These are phyloP conservation scores for Chelon labrosus DNA, from an alignment of 2,797 vertebrate genomes.

Conservation along the genomic window DNA sequence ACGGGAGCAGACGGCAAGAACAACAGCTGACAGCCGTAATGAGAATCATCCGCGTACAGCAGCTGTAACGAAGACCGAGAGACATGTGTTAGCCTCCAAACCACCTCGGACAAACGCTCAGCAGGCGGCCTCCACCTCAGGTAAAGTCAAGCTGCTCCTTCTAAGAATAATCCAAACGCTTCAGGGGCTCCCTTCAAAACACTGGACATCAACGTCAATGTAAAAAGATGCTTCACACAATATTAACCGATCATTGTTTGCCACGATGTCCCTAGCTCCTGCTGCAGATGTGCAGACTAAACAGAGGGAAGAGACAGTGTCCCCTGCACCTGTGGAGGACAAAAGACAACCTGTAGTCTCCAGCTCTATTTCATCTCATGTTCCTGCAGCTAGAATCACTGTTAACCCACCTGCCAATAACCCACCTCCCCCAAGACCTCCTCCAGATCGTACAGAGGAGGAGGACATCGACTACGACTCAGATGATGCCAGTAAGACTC, in stretches of 20 bases:
- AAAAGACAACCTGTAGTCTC: slow-evolving; percentile 54
- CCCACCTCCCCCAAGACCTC: slow-evolving; percentile 50
- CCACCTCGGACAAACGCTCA: slow-evolving; percentile 50
- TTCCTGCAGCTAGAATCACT: slow-evolving; percentile 26
- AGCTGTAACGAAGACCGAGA: slow-evolving; percentile 80
- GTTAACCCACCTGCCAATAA: slow-evolving; percentile 63
- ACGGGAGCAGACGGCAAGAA: slow-evolving; percentile 65
- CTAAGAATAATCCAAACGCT: slow-evolving; percentile 74
- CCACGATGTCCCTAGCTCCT: neutral
- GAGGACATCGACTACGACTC: slow-evolving; percentile 94
- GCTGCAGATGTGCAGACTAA: slow-evolving; percentile 26
- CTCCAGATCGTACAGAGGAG: slow-evolving; percentile 70
- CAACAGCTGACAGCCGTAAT: slow-evolving; percentile 59
- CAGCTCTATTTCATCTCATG: slow-evolving; percentile 12
- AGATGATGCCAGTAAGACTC: slow-evolving; percentile 90
- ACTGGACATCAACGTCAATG: neutral
- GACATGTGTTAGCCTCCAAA: slow-evolving; percentile 78
- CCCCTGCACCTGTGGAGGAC: slow-evolving; percentile 71
- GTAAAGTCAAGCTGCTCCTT: slow-evolving; percentile 32
- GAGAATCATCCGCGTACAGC: slow-evolving; percentile 65
- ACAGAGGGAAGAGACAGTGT: slow-evolving; percentile 66
- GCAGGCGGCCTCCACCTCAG: slow-evolving; percentile 60
- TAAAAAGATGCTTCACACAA: slow-evolving; percentile 1
- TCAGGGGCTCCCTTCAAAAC: neutral
- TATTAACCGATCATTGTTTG: neutral